Percentiles rank a stretch among this genome's conserved stretches.
phyloP scores from a whole-genome alignment of 2,797 vertebrate genomes.

The Mareca penelope region DNA sequence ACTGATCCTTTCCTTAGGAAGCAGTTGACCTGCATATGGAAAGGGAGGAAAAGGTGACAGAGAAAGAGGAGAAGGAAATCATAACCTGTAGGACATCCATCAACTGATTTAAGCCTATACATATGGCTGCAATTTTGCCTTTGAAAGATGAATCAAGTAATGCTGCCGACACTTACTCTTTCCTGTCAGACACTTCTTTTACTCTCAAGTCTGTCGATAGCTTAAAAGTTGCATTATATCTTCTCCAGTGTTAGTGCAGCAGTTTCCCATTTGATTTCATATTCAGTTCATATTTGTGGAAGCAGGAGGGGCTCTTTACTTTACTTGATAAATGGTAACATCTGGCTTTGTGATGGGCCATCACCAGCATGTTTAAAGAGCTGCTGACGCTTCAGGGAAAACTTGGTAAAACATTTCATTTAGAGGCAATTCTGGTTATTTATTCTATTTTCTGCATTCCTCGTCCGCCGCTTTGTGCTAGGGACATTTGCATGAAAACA shows the following conservation, averaged over 20 bases:
- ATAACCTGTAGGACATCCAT: not conserved
- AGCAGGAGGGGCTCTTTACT: slow-evolving; percentile 66
- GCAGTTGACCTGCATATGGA: not conserved
- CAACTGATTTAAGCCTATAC: slow-evolving; percentile 22
- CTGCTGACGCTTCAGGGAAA: slow-evolving; percentile 63
- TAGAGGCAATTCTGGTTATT: slow-evolving; percentile 63
- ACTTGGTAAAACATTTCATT: slow-evolving; percentile 64
- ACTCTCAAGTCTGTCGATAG: not conserved
- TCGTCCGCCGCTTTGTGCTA: not conserved
- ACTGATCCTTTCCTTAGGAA: not conserved
- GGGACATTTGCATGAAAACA: slow-evolving; percentile 50
- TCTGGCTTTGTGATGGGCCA: slow-evolving; percentile 70
- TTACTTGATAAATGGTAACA: slow-evolving; percentile 70
- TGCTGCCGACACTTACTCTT: not conserved
- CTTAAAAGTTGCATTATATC: slow-evolving; percentile 48
- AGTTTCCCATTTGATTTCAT: slow-evolving; percentile 62
- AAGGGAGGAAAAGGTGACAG: not conserved
- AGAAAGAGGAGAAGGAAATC: not conserved
- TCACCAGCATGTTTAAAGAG: slow-evolving; percentile 67
- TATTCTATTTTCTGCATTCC: slow-evolving; percentile 58
- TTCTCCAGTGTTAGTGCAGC: slow-evolving; percentile 38
- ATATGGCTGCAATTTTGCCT: not conserved
- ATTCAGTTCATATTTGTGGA: slow-evolving; percentile 69
- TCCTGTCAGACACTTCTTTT: slow-evolving; percentile 35
- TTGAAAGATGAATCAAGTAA: slow-evolving; percentile 42